Conservation (phyloP, 2,888 invertebrate species). For the Marronus borbonicus region DNA sequence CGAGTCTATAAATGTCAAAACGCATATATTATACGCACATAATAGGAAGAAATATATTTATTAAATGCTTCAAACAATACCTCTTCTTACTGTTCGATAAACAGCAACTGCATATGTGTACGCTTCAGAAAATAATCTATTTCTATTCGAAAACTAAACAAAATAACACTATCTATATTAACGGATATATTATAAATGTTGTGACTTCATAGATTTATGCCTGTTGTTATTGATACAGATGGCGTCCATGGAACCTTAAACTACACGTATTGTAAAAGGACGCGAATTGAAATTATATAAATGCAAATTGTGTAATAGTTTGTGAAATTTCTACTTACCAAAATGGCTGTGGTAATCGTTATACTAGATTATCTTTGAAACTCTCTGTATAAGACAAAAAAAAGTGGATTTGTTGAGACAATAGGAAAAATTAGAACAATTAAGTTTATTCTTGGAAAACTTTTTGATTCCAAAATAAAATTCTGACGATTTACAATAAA, state of each 20-base stretch:
- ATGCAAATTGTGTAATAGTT: conserved; percentile 10
- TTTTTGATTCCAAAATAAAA: too few species aligned
- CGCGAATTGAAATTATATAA: too few species aligned
- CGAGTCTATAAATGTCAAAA: background rate
- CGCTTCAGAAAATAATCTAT: background rate
- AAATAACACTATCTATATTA: background rate
- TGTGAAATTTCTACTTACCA: conserved; percentile 35
- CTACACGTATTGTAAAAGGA: background rate
- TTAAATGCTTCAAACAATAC: background rate
- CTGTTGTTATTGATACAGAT: conserved; percentile 14
- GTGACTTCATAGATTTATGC: conserved; percentile 31
- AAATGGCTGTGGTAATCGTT: conserved; percentile 45
- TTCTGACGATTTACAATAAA: too few species aligned
- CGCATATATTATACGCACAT: too few species aligned
- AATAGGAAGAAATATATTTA: too few species aligned
- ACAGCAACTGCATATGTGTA: background rate
- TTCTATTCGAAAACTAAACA: background rate
- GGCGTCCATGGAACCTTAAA: background rate
- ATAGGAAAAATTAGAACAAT: conserved; percentile 27
- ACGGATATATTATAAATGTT: conserved; percentile 25
- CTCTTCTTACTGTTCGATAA: background rate
- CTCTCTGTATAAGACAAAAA: conserved; percentile 5
- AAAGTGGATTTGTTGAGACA: conserved; percentile 42
- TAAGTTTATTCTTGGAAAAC: too few species aligned
- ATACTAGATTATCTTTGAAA: conserved; percentile 35